A percentile compares a stretch with the other conserved stretches of the same genome.
phyloP scores from a whole-genome alignment of 2,888 invertebrate genomes.

The Tetragonula carbonaria region DNA sequence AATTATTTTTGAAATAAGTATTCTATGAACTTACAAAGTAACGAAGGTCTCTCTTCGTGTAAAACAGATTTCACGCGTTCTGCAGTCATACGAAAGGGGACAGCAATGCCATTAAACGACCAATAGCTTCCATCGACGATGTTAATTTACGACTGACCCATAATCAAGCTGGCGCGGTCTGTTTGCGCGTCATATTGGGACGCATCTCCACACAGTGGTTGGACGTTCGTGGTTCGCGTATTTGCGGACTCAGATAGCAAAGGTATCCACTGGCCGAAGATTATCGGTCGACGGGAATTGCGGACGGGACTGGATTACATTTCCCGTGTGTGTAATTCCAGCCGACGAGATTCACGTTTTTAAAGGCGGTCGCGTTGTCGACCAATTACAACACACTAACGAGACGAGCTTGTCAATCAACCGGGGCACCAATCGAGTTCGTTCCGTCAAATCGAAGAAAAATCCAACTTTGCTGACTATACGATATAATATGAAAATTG shows the following conservation, averaged over 20 bases:
- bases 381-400: neutral
- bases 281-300: conserved; percentile 56
- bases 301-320: conserved; percentile 41
- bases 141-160: conserved; percentile 64
- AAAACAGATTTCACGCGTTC: conserved; percentile 1
- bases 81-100: neutral
- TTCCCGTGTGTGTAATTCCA: conserved; percentile 39
- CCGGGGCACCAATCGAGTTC: neutral
- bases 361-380: neutral
- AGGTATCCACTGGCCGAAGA: conserved; percentile 61
- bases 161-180: conserved; percentile 63
- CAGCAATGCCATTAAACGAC: conserved; percentile 20
- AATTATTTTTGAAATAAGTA: neutral
- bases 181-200: conserved; percentile 60
- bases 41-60: neutral
- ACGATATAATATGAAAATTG: neutral
- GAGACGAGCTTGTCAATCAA: neutral
- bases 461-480: neutral
- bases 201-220: conserved; percentile 48
- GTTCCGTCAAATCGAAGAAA: neutral
- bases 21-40: neutral
- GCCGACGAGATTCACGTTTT: conserved; percentile 10
- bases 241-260: conserved; percentile 61
- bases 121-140: conserved; percentile 28
- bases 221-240: conserved; percentile 53